Evolutionary conservation across 2,888 invertebrate species (phyloP).

Genomic region (Ectemnius lituratus): DNA sequence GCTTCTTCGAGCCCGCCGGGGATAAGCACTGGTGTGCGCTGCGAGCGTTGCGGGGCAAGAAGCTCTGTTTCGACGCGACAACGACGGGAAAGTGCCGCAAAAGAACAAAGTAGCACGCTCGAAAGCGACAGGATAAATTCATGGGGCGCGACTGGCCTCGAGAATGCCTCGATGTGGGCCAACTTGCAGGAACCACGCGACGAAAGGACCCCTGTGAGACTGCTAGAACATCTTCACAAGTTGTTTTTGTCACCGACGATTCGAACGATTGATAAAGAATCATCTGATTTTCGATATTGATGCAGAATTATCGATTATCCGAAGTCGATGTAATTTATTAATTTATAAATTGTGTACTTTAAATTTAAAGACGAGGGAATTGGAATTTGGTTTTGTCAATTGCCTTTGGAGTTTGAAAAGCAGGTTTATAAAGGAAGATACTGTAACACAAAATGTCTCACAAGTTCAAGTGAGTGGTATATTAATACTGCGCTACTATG

Average conservation of each 20-base stretch:
- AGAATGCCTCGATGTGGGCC: conserved; percentile 6
- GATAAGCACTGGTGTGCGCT: not conserved
- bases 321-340: too few species aligned
- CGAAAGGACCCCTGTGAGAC: not conserved
- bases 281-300: too few species aligned
- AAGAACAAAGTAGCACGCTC: not conserved
- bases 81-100: not conserved
- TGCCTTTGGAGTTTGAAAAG: too few species aligned
- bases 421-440: too few species aligned
- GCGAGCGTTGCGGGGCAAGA: not conserved
- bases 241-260: not conserved
- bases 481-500: too few species aligned
- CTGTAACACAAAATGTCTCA: too few species aligned
- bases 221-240: not conserved
- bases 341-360: too few species aligned
- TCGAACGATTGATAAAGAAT: too few species aligned
- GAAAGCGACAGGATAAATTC: conserved; percentile 15
- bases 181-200: not conserved
- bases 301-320: too few species aligned
- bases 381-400: too few species aligned
- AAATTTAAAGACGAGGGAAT: too few species aligned
- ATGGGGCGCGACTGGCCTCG: conserved; percentile 13
- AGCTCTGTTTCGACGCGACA: not conserved
- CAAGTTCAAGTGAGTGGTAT: too few species aligned
- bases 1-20: conserved; percentile 20